These are phyloP conservation scores for Idris sp. DNA, from an alignment of 1,140 invertebrate species.

Conservation along the genomic window DNA sequence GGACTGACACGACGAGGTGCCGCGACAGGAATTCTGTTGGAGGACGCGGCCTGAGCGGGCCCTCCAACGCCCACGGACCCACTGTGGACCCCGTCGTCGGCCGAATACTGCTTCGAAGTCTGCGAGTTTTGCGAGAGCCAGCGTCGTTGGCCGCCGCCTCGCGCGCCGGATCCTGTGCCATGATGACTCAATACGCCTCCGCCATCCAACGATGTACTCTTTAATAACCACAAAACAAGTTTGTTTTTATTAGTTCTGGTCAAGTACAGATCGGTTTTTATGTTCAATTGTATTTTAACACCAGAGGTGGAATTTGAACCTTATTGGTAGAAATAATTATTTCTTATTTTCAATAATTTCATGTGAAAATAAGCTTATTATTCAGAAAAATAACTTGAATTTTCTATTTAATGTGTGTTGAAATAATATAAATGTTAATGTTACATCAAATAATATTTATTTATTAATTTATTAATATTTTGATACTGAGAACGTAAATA, in stretches of 20 bases:
- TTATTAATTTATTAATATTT: no score
- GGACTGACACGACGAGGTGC: constrained; percentile 73
- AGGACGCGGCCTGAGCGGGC: constrained; percentile 68
- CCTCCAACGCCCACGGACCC: constrained; percentile 69
- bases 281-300: no score
- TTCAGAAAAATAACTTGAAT: no score
- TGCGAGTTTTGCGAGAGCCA: constrained; percentile 72
- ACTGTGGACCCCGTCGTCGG: constrained; percentile 69
- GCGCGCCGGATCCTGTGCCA: constrained; percentile 58
- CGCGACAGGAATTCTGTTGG: constrained; percentile 66
- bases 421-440: no score
- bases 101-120: constrained; percentile 70
- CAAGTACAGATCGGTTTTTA: no score
- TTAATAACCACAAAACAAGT: constrained; percentile 43
- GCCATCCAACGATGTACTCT: constrained; percentile 72
- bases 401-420: no score
- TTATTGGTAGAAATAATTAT: no score
- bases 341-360: no score
- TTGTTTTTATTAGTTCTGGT: constrained; percentile 7
- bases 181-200: constrained; percentile 67
- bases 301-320: no score
- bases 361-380: no score
- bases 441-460: no score
- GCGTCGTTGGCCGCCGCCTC: constrained; percentile 63
- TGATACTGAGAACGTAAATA: no score